phyloP scores from a whole-genome alignment of 2,888 invertebrate genomes.

The Sinodicranocentrus sp. region DNA sequence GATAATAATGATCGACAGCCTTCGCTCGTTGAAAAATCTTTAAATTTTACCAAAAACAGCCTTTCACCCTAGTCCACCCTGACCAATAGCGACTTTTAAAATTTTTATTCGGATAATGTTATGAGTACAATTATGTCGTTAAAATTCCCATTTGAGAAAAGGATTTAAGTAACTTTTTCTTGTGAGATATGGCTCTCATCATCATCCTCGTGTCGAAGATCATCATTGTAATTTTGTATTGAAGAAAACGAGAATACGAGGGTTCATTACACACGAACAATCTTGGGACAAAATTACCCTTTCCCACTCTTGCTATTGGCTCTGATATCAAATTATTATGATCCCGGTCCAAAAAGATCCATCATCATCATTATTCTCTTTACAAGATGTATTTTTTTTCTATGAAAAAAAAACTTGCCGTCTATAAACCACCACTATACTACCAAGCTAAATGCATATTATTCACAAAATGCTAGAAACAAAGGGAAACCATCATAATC shows the following conservation, averaged over 20 bases:
- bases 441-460: conserved; percentile 9
- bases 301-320: conserved; percentile 36
- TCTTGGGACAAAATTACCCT: too few relatives aligned
- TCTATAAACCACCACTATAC: conserved; percentile 2
- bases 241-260: too few relatives aligned
- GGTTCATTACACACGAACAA: too few relatives aligned
- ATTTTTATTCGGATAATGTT: conserved; percentile 45
- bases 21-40: conserved; percentile 36
- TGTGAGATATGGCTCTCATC: conserved; percentile 55
- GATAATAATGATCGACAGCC: conserved; percentile 68
- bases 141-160: conserved; percentile 69
- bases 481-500: conserved; percentile 28
- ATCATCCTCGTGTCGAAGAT: conserved; percentile 29
- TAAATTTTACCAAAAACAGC: conserved; percentile 53
- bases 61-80: conserved; percentile 35
- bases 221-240: conserved; percentile 15
- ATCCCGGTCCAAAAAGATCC: conserved; percentile 25
- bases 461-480: conserved; percentile 62
- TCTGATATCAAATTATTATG: conserved; percentile 59
- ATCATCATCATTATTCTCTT: conserved; percentile 18
- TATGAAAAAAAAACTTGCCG: conserved; percentile 34
- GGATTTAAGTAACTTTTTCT: not conserved
- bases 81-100: conserved; percentile 62
- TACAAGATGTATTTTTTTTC: conserved; percentile 7
- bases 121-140: conserved; percentile 75